These are phyloP conservation scores for Zaprionus obscuricornis DNA, from an alignment of 2,888 invertebrate species.

Conservation along the genomic window DNA sequence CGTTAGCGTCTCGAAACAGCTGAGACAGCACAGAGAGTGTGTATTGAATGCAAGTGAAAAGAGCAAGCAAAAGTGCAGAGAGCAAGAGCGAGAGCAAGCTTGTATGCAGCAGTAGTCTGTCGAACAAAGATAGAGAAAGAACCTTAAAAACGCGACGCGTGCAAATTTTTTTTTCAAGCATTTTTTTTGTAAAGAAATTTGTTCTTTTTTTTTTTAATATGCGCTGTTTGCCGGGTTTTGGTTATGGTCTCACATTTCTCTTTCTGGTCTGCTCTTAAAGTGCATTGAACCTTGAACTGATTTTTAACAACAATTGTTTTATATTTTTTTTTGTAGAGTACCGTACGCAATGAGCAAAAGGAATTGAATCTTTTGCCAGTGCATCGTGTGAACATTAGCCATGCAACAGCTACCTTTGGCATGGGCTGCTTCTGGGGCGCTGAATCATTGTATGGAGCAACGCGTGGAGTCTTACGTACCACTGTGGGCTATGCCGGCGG, in stretches of 20 bases:
- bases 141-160: slow-evolving; percentile 10
- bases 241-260: slow-evolving; percentile 65
- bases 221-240: slow-evolving; percentile 63
- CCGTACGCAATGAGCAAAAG: slow-evolving; percentile 81
- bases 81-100: slow-evolving; percentile 6
- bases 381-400: slow-evolving; percentile 74
- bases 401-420: slow-evolving; percentile 90
- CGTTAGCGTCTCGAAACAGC: slow-evolving; percentile 22
- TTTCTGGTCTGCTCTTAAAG: slow-evolving; percentile 56
- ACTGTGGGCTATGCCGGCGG: slow-evolving; percentile 97
- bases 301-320: background rate
- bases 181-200: slow-evolving; percentile 1
- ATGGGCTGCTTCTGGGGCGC: slow-evolving; percentile 98
- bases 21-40: slow-evolving; percentile 23
- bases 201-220: slow-evolving; percentile 18
- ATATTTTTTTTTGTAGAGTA: slow-evolving; percentile 62
- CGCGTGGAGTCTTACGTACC: slow-evolving; percentile 91
- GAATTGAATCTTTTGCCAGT: slow-evolving; percentile 78
- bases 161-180: slow-evolving; percentile 12
- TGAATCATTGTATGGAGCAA: slow-evolving; percentile 90
- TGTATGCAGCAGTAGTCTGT: slow-evolving; percentile 21
- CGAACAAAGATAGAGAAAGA: slow-evolving; percentile 19
- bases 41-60: slow-evolving; percentile 19
- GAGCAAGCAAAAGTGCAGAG: slow-evolving; percentile 33
- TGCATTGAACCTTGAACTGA: slow-evolving; percentile 12